A percentile compares a stretch with the other conserved stretches of the same genome.
Evolutionary conservation across 2,888 invertebrate genomes (phyloP).

Genomic region (Urechis unicinctus): DNA sequence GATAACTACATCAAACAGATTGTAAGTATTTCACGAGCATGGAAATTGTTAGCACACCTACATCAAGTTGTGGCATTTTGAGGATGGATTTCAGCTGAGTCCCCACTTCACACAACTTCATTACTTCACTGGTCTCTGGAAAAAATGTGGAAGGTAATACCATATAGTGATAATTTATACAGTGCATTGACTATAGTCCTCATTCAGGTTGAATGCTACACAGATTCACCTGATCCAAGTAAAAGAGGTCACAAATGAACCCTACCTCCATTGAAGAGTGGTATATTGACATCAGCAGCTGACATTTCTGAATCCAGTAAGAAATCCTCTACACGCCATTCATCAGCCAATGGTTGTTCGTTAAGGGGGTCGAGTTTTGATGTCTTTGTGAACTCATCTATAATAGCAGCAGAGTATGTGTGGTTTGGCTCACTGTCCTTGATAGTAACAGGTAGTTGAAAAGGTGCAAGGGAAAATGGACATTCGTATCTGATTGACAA

Average conservation of each 20-base stretch:
- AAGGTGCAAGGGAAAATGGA: slow-evolving; percentile 40
- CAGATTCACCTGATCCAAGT: neutral
- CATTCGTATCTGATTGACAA: slow-evolving; percentile 36
- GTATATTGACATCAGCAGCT: slow-evolving; percentile 27
- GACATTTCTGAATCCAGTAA: slow-evolving; percentile 38
- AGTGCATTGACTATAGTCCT: too few species aligned
- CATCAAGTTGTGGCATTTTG: slow-evolving; percentile 30
- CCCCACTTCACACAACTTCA: slow-evolving; percentile 32
- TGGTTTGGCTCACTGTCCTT: slow-evolving; percentile 38
- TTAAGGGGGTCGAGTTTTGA: slow-evolving; percentile 42
- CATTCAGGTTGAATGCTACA: too few species aligned
- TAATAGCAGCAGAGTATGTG: slow-evolving; percentile 40
- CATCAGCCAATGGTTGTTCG: slow-evolving; percentile 29
- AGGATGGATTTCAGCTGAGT: slow-evolving; percentile 30
- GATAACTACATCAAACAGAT: too few species aligned
- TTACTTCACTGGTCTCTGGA: slow-evolving; percentile 28
- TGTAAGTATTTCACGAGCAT: neutral
- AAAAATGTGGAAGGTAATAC: neutral
- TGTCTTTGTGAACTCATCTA: slow-evolving; percentile 39
- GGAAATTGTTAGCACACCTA: slow-evolving; percentile 13
- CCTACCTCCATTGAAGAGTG: slow-evolving; percentile 33
- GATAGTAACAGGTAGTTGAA: slow-evolving; percentile 43
- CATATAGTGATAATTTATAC: too few species aligned
- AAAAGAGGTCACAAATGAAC: too few species aligned
- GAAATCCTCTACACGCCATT: slow-evolving; percentile 39